Percentiles rank a stretch among this genome's conserved stretches.
phyloP scores from a whole-genome alignment of 2,888 invertebrate genomes.

The Pocota personata region DNA sequence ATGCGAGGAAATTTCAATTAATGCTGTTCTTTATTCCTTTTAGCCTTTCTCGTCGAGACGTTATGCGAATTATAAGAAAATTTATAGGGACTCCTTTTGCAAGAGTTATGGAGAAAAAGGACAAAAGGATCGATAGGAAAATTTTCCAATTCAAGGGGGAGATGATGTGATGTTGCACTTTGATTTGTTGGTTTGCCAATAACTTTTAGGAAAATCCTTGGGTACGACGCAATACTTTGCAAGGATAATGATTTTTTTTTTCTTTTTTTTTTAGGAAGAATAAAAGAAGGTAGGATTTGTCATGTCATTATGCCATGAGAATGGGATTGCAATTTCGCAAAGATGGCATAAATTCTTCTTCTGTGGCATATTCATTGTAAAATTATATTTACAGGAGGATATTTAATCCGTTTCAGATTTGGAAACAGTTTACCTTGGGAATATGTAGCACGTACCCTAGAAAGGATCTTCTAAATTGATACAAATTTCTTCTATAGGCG shows the following conservation, averaged over 20 bases:
- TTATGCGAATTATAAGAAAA: background rate
- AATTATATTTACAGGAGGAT: constrained; percentile 39
- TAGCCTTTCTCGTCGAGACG: constrained; percentile 14
- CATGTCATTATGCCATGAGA: constrained; percentile 69
- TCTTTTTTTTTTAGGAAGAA: background rate
- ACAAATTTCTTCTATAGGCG: background rate
- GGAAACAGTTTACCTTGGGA: constrained; percentile 26
- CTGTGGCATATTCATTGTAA: constrained; percentile 13
- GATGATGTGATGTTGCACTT: constrained; percentile 39
- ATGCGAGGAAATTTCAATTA: constrained; percentile 63
- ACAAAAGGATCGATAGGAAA: constrained; percentile 67
- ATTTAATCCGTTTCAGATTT: constrained; percentile 64
- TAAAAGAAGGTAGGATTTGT: constrained; percentile 55
- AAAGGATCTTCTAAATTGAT: background rate
- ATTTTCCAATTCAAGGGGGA: constrained; percentile 38
- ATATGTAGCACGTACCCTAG: constrained; percentile 10
- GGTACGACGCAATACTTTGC: constrained; percentile 61
- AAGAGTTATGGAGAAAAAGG: constrained; percentile 3
- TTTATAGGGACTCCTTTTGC: background rate
- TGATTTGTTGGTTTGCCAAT: constrained; percentile 69
- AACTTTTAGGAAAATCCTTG: constrained; percentile 6
- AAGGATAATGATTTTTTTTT: constrained; percentile 55
- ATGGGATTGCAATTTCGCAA: constrained; percentile 57
- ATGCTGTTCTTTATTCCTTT: constrained; percentile 23
- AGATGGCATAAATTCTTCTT: constrained; percentile 58